Conservation (phyloP, 2,797 vertebrate species). For the Phataginus tricuspis region DNA sequence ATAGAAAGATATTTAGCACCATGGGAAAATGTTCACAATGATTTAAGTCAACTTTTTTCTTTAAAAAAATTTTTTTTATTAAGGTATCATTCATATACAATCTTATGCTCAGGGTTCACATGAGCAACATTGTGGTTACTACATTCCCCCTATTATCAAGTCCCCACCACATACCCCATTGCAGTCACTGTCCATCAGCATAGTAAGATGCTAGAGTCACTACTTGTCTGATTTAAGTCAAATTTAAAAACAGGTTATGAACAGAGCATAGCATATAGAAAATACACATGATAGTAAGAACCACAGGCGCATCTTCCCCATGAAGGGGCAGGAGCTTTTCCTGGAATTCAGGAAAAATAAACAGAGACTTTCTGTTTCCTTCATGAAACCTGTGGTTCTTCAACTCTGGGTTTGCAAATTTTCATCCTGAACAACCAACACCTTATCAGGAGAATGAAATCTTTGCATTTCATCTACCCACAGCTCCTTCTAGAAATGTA, state of each 20-base stretch:
- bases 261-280: constrained; percentile 12
- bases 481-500: constrained; percentile 13
- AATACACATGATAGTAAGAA: constrained; percentile 39
- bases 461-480: neutral
- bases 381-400: constrained; percentile 66
- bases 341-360: constrained; percentile 65
- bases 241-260: neutral
- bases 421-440: constrained; percentile 44
- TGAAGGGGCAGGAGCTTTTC: constrained; percentile 53
- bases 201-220: too few relatives aligned
- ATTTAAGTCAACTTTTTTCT: neutral
- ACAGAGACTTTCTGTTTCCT: constrained; percentile 9
- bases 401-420: neutral
- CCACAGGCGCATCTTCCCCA: constrained; percentile 35
- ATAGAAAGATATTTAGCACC: neutral
- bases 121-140: too few relatives aligned
- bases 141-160: too few relatives aligned
- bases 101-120: too few relatives aligned
- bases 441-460: neutral
- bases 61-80: too few relatives aligned
- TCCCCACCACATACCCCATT: too few relatives aligned
- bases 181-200: too few relatives aligned
- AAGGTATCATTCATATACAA: too few relatives aligned
- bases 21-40: neutral
- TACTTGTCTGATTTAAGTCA: neutral